phyloP scores from a whole-genome alignment of 2,797 vertebrate genomes.

The Ara ararauna region DNA sequence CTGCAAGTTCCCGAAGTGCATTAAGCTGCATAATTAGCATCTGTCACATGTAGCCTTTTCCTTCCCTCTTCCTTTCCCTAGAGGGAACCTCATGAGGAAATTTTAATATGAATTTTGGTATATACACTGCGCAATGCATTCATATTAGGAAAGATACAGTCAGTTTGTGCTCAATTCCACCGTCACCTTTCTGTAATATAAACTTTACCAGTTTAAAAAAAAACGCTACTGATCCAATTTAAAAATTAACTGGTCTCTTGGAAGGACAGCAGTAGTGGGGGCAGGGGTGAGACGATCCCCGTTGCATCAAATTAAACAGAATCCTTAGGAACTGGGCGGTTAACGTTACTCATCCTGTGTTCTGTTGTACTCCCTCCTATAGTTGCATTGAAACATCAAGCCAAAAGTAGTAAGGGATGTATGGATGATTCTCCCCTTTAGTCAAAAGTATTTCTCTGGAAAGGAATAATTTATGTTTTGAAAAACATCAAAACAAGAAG shows the following conservation, averaged over 20 bases:
- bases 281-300: background rate
- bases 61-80: constrained; percentile 41
- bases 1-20: constrained; percentile 65
- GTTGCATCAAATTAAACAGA: background rate
- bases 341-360: background rate
- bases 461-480: background rate
- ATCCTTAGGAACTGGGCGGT: background rate
- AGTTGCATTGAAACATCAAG: background rate
- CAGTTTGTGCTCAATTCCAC: background rate
- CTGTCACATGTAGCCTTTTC: constrained; percentile 61
- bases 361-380: background rate
- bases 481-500: background rate
- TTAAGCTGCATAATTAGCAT: constrained; percentile 67
- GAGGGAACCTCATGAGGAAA: constrained; percentile 49
- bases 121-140: background rate
- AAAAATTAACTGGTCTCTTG: constrained; percentile 54
- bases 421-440: background rate
- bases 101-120: constrained; percentile 47
- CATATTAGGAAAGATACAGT: background rate
- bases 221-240: background rate
- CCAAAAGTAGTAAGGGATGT: background rate
- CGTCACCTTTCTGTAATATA: background rate
- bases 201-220: background rate
- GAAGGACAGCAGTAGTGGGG: background rate
- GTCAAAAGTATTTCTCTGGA: background rate